Evolutionary conservation across 1,140 invertebrate species (phyloP), one percentile per base, ranked within the genome.

Genomic region (Fragariocoptes setiger): DNA sequence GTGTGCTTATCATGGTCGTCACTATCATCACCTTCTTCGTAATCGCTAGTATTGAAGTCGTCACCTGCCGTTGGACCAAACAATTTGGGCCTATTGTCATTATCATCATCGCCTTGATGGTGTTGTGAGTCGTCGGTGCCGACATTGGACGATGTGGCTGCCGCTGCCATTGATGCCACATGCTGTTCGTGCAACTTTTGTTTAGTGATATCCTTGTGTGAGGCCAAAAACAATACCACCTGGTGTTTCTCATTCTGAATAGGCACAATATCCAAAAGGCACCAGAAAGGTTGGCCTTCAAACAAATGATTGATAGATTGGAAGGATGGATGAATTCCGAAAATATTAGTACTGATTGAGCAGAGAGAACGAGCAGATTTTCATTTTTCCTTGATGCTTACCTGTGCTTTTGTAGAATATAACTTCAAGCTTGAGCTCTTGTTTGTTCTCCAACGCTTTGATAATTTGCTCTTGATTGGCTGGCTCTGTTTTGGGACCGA

Each of bases 231-330:
- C 41, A 94, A 65, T 1, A 94, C 85, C 49, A 92, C 83, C 64
- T 90, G 80, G 44, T 80, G 67, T 58, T 90, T 90, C 56, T 94
- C 83, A 66, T 94, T 94, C 63, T 90, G 90, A 60, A 94, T 94
- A 51, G 83, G 83, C 35, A 92, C 82, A 55, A 94, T 88, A 60
- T 94, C 85, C 59, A 94, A 66, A 44, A 90, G 65, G 59, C 85
- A 94, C 74, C 80, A 82, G 58, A 94, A 94, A 21, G 76, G 72
- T 45, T 68, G 69, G 46, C 76, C 82, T 88, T 61, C 16, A 65
- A 65, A 55, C 38, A 35, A 16, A n/a, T n/a, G n/a, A n/a, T n/a
- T n/a, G n/a, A n/a, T n/a, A n/a, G n/a, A n/a, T n/a, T n/a, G n/a
- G n/a, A n/a, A n/a, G n/a, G n/a, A n/a, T n/a, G n/a, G n/a, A n/a